Evolutionary conservation across 2,113 vertebrate species (phyloP), one percentile per base, ranked within the genome.

Genomic region (Apistogramma diplotaenia): DNA sequence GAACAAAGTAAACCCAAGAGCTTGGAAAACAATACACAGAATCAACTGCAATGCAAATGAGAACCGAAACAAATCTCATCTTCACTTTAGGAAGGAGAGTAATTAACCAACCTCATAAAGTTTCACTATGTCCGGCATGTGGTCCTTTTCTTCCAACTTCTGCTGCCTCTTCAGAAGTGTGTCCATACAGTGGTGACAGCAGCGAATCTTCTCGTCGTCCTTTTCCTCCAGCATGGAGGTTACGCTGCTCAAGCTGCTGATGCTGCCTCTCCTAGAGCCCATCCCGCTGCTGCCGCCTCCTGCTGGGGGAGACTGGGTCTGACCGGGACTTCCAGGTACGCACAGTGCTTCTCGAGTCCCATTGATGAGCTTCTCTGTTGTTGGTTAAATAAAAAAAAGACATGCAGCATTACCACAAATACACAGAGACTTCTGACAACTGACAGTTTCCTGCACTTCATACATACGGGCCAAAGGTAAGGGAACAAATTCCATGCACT

Each of bases 181-280:
- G 70, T 97, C 97, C 95, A 97, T 97, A 89, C 98, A 99, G 90
- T 99, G 98, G 37, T 33, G 92, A 59, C 98, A 99, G 78, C 97
- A 99, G 78, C 98, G 97, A 79, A 99, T 97, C 53, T 95, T 95
- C 60, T 99, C 98, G 1, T 99, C 98, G 0, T 99, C 98, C 76
- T 97, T 98, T 74, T 99, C 98, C 15, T 99, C 98, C 89, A 99
- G 82, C 56, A 98, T 96, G 0, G 98, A 99, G 83, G 96, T 98
- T 3, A 98, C 95, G 0, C 97, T 99, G 95, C 94, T 98, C 27
- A 99, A 74, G 70, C 97, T 99, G 93, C 96, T 98, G 40, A 97
- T 93, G 93, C 97, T 98, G 88, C 96, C 96, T 9, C 97, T 95
- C 33, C 97, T 96, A 8, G 97, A 97, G 75, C 97, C 94, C 1